These are phyloP conservation scores for cat (Felis catus) DNA, from an alignment of 2,113 vertebrate species.

Conservation along the genomic window F.catus_Fca126_mat1.0 CM031424.1:26721001-26721500, in stretches of 20 bases:
- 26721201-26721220: background rate
- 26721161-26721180: background rate
- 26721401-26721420: conserved; percentile 2
- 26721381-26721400: background rate
- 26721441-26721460: background rate
- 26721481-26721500: background rate
- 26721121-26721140: background rate
- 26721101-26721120: background rate
- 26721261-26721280: background rate
- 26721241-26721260: background rate
- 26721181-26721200: background rate
- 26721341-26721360: background rate
- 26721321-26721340: background rate
- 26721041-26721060: background rate
- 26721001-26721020: background rate
- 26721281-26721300: background rate
- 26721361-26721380: background rate
- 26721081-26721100: background rate
- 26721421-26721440: background rate
- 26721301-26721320: background rate
- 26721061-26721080: background rate
- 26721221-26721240: background rate
- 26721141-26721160: background rate
- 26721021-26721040: background rate
- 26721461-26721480: background rate